phyloP scores from a whole-genome alignment of 2,888 invertebrate species.

The Spicauda simplicius region DNA sequence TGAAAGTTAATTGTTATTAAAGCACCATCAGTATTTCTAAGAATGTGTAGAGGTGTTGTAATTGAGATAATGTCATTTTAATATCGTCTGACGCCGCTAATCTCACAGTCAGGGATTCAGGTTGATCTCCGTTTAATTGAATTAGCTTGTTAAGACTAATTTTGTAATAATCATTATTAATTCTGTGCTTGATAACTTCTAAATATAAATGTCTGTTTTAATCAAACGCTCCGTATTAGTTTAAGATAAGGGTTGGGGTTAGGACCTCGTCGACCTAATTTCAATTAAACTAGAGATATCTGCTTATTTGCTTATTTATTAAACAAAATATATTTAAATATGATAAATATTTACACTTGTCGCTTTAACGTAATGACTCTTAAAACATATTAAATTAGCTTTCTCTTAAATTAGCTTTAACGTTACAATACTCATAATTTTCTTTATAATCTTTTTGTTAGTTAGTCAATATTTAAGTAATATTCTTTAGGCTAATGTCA shows the following conservation, averaged over 20 bases:
- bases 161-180: neutral
- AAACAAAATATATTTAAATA: neutral
- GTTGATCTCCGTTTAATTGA: conserved; percentile 7
- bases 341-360: neutral
- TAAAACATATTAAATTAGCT: neutral
- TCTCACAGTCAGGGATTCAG: neutral
- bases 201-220: neutral
- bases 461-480: too few species aligned
- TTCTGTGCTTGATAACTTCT: neutral
- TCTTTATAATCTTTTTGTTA: too few species aligned
- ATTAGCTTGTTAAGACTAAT: neutral
- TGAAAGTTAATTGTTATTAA: conserved; percentile 71
- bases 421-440: too few species aligned
- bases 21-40: conserved; percentile 53
- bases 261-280: neutral
- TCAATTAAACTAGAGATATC: neutral
- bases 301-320: neutral
- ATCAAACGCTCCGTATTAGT: neutral
- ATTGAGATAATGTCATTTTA: conserved; percentile 30
- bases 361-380: neutral
- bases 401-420: too few species aligned
- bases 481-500: too few species aligned
- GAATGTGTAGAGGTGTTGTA: conserved; percentile 27
- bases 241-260: neutral
- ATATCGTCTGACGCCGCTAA: conserved; percentile 11